Evolutionary conservation across 2,113 vertebrate genomes (phyloP), one percentile per base, ranked within the genome.

Genomic region (Pitta sordida): DNA sequence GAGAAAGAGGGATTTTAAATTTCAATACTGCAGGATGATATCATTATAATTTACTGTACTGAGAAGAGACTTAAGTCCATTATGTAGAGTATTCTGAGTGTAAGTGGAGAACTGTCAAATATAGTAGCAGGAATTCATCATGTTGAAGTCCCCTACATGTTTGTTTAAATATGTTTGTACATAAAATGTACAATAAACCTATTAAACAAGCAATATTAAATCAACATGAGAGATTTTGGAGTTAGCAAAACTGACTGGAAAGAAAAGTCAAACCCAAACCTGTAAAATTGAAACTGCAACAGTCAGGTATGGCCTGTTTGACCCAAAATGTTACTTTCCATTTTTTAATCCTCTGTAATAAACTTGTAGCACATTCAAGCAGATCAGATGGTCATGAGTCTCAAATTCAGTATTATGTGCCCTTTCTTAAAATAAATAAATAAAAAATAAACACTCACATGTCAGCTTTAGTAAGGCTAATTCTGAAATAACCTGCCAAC

Each of bases 81-180:
- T 83, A 39, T 32, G 41, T 52, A 78, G 83, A 94, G 92, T 88
- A 94, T 80, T 32, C 77, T 91, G 86, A 84, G 79, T 93, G 78
- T 93, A 39, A 91, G 81, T 67, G 88, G 71, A 77, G 48, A 77
- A 67, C 48, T 96, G 94, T 36, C 91, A 96, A 91, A 91, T 65
- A 49, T 11, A 17, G 22, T 76, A 73, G 29, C 2, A 68, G 2
- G 30, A 78, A 92, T 64, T 52, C 49, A 56, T 80, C 6, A 0
- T 77, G 52, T 44, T 91, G 89, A 93, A 96, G 91, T 32, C 18
- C 23, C 48, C 86, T 91, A 94, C 93, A 91, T 96, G 93, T 86
- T 96, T 88, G 74, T 92, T 93, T 95, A 71, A 91, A 71, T n/a
- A 4, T 94, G 91, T 96, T 96, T 94, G 41, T 43, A 76, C 37